phyloP scores from a whole-genome alignment of 2,113 vertebrate genomes.

The Pseudois nayaur region DNA sequence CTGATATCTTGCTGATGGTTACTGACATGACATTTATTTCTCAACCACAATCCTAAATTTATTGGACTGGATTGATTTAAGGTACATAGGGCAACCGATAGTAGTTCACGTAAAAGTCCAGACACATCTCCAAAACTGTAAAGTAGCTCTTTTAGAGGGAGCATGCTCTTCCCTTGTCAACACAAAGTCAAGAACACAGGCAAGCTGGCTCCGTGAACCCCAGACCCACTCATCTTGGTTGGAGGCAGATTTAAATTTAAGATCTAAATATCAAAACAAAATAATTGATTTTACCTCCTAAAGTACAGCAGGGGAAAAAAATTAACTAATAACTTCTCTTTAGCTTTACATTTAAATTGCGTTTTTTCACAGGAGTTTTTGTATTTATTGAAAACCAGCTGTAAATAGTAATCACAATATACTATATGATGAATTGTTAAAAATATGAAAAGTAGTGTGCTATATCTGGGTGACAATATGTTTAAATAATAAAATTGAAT shows the following conservation, averaged over 20 bases:
- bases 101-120: slow-evolving; percentile 55
- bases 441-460: background rate
- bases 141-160: slow-evolving; percentile 58
- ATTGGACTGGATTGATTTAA: slow-evolving; percentile 79
- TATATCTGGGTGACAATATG: background rate
- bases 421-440: background rate
- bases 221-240: slow-evolving; percentile 62
- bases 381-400: background rate
- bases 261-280: slow-evolving; percentile 70
- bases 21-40: slow-evolving; percentile 80
- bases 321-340: slow-evolving; percentile 41
- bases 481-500: slow-evolving; percentile 30
- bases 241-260: slow-evolving; percentile 73
- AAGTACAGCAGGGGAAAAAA: slow-evolving; percentile 55
- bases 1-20: slow-evolving; percentile 77
- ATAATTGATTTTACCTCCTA: slow-evolving; percentile 65
- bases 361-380: background rate
- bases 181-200: slow-evolving; percentile 61
- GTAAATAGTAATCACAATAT: slow-evolving; percentile 32
- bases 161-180: slow-evolving; percentile 66
- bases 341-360: slow-evolving; percentile 54
- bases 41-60: slow-evolving; percentile 74
- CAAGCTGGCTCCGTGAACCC: slow-evolving; percentile 29
- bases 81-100: slow-evolving; percentile 72
- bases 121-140: slow-evolving; percentile 71